Percentiles rank a stretch among this genome's conserved stretches.
Evolutionary conservation across 2,113 vertebrate species (phyloP).

Genomic region (Cyanistes caeruleus): DNA sequence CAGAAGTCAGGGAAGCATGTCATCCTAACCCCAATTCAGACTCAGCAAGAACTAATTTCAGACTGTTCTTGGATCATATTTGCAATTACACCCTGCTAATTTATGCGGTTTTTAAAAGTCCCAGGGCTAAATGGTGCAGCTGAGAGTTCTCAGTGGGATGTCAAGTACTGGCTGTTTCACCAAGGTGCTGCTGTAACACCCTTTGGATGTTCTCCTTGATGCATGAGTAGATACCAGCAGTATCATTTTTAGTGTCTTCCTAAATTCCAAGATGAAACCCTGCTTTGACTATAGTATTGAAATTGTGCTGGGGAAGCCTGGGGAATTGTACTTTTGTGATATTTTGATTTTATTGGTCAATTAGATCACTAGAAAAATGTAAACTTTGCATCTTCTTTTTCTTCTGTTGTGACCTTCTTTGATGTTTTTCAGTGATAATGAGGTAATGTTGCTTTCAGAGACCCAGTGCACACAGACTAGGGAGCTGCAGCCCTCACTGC

Average conservation of each 20-base stretch:
- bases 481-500: background rate
- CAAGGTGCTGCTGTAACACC: background rate
- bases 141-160: slow-evolving; percentile 11
- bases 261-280: background rate
- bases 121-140: slow-evolving; percentile 12
- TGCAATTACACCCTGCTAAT: slow-evolving; percentile 31
- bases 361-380: background rate
- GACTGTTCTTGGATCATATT: background rate
- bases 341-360: background rate
- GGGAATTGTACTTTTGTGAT: background rate
- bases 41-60: slow-evolving; percentile 21
- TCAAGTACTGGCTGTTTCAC: background rate
- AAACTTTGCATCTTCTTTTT: background rate
- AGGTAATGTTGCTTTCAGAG: background rate
- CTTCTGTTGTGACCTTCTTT: background rate
- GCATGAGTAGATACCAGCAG: background rate
- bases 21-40: background rate
- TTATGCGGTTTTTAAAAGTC: background rate
- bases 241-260: background rate
- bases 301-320: background rate
- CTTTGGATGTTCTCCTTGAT: background rate
- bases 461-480: background rate
- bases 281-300: background rate
- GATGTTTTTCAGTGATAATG: background rate
- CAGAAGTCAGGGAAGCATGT: background rate